Evolutionary conservation across 2,113 vertebrate genomes (phyloP).

Genomic region (Psophia crepitans): DNA sequence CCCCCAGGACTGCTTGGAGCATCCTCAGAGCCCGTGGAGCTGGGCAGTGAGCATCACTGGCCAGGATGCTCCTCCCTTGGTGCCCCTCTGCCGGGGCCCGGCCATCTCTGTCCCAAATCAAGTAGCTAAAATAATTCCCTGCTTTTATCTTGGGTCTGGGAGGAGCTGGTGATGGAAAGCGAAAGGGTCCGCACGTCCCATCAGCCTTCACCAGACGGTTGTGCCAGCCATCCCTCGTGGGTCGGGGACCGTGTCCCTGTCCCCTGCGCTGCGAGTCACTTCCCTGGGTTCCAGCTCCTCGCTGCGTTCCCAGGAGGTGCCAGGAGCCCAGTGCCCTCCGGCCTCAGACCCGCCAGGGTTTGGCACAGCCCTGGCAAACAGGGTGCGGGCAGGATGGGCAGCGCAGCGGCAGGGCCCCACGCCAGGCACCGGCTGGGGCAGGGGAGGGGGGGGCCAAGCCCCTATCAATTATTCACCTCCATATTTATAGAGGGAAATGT

Average conservation of each 20-base stretch:
- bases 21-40: fast-evolving
- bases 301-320: fast-evolving
- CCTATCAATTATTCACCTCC: slow-evolving; percentile 45
- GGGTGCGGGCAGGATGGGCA: neutral
- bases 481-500: slow-evolving; percentile 21
- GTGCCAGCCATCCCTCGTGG: neutral
- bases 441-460: neutral
- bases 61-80: fast-evolving
- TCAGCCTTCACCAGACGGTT: neutral
- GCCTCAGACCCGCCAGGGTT: neutral
- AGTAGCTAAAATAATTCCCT: neutral
- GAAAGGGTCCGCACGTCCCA: neutral
- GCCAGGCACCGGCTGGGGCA: neutral
- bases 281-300: fast-evolving
- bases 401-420: fast-evolving
- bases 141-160: neutral
- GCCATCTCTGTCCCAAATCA: neutral
- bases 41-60: neutral
- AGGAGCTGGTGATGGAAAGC: neutral
- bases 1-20: neutral
- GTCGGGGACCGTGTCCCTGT: neutral
- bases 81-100: neutral
- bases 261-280: neutral
- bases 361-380: neutral
- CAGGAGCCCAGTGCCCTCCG: neutral